Conservation (phyloP, 2,113 vertebrate genomes). For the Labeo catla region DNA sequence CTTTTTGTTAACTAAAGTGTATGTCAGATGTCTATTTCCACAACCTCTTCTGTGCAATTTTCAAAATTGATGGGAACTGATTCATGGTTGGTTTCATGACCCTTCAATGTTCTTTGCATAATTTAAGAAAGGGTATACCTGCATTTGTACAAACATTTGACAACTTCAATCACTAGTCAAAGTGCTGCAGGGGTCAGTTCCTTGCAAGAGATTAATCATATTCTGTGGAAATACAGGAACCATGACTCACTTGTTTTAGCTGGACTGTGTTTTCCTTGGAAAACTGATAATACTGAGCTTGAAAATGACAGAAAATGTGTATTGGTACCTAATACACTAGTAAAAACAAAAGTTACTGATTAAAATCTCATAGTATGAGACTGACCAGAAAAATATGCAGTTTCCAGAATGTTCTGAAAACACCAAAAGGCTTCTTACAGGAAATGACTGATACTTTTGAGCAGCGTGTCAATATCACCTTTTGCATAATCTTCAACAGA, state of each 20-base stretch:
- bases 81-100: background rate
- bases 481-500: background rate
- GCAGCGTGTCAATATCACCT: background rate
- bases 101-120: conserved; percentile 4
- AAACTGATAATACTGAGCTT: background rate
- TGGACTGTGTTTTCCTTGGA: background rate
- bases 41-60: background rate
- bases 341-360: background rate
- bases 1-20: background rate
- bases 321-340: background rate
- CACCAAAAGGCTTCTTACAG: background rate
- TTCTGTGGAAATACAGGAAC: background rate
- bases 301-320: background rate
- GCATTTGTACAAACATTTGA: conserved; percentile 5
- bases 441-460: conserved; percentile 3
- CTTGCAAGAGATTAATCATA: background rate
- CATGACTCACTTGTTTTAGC: background rate
- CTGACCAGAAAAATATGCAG: background rate
- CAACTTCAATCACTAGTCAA: background rate
- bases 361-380: background rate
- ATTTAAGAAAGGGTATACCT: background rate
- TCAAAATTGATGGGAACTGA: background rate
- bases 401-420: conserved; percentile 23
- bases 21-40: background rate
- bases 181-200: background rate